phyloP scores from a whole-genome alignment of 2,113 vertebrate genomes.

The Cyphomyrus discorhynchus region DNA sequence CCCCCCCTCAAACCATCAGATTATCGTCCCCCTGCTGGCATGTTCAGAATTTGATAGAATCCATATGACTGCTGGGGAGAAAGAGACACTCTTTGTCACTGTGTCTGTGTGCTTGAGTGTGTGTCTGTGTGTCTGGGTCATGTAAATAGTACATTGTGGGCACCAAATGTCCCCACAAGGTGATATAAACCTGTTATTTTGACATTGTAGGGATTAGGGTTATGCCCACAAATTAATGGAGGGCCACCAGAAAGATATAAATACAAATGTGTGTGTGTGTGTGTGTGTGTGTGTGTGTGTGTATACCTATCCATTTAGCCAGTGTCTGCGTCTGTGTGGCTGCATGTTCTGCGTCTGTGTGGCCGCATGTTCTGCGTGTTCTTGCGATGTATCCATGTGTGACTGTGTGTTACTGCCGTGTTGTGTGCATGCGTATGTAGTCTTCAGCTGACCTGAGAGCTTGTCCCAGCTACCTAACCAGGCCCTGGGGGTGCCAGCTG shows the following conservation, averaged over 20 bases:
- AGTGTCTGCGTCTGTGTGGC: background rate
- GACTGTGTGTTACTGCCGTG: background rate
- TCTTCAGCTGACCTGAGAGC: background rate
- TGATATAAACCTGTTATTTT: background rate
- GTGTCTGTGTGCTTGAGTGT: background rate
- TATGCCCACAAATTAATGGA: no score
- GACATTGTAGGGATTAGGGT: background rate
- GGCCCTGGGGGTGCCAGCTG: background rate
- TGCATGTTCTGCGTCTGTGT: no score
- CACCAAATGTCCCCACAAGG: background rate
- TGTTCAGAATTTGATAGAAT: background rate
- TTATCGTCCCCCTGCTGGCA: background rate
- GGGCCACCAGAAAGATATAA: no score
- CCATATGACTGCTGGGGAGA: conserved; percentile 19
- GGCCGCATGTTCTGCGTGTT: no score
- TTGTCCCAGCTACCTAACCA: background rate
- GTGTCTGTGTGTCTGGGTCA: background rate
- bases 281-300: no score
- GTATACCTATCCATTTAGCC: no score
- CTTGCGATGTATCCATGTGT: background rate
- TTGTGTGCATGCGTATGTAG: background rate
- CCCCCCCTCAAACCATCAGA: background rate
- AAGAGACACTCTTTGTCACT: background rate
- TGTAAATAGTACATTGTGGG: background rate
- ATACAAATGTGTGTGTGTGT: no score